These are phyloP conservation scores for Gortyna flavago DNA, from an alignment of 2,888 invertebrate species.

Conservation along the genomic window DNA sequence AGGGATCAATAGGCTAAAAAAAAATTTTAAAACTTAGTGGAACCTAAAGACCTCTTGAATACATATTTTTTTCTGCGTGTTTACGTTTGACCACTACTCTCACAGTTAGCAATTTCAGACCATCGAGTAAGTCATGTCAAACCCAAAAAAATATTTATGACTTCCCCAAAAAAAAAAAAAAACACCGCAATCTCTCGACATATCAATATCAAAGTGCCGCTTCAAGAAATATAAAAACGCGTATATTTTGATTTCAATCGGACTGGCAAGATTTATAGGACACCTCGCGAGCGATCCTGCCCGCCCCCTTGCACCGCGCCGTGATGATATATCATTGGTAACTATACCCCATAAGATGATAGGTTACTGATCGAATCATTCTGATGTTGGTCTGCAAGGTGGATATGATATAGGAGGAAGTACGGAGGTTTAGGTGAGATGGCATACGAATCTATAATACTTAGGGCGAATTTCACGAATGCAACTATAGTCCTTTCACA, in stretches of 20 bases:
- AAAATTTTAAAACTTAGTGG: too few species aligned
- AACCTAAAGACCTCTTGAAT: background rate
- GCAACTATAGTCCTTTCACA: too few species aligned
- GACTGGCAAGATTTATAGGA: constrained; percentile 70
- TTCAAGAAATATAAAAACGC: constrained; percentile 51
- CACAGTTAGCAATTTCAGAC: background rate
- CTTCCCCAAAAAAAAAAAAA: constrained; percentile 48
- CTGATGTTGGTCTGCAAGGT: constrained; percentile 27
- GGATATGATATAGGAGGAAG: constrained; percentile 33
- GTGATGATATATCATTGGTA: constrained; percentile 72
- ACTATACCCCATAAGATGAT: constrained; percentile 65
- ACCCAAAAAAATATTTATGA: constrained; percentile 18
- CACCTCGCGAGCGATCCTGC: constrained; percentile 71
- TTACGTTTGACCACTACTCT: background rate
- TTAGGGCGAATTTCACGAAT: background rate
- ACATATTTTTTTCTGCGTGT: background rate
- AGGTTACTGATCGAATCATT: constrained; percentile 51
- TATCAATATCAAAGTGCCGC: constrained; percentile 68
- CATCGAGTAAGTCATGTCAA: constrained; percentile 2
- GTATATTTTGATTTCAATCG: constrained; percentile 71
- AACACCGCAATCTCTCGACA: constrained; percentile 52
- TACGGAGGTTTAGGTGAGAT: background rate
- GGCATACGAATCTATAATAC: background rate
- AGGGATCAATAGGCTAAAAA: too few species aligned
- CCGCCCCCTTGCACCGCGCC: constrained; percentile 57